These are phyloP conservation scores for Phymatocera aterrima DNA, from an alignment of 2,888 invertebrate genomes.

Conservation along the genomic window DNA sequence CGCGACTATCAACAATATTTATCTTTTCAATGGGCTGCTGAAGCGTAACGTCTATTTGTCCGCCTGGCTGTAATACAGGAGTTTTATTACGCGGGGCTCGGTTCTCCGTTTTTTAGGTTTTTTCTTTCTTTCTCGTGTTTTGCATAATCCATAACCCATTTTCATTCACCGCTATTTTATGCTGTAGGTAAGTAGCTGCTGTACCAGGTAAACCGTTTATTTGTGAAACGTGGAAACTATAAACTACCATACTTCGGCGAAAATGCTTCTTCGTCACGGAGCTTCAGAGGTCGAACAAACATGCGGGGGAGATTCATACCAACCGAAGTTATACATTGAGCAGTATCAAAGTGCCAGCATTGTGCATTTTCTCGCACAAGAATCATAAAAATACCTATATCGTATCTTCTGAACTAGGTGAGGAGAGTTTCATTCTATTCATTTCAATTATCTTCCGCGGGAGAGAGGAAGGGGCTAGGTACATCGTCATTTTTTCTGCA, in stretches of 20 bases:
- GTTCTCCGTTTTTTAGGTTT: too few relatives aligned
- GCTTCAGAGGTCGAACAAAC: too few relatives aligned
- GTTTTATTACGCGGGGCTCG: not conserved
- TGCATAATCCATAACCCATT: not conserved
- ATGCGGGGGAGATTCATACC: too few relatives aligned
- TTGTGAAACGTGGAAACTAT: too few relatives aligned
- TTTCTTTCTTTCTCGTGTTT: too few relatives aligned
- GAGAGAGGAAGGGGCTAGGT: not conserved
- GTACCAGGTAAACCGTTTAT: too few relatives aligned
- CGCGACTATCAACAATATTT: slow-evolving; percentile 19
- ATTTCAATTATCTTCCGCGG: slow-evolving; percentile 28
- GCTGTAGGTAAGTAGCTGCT: too few relatives aligned
- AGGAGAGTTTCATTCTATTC: slow-evolving; percentile 17
- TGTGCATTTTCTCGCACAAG: too few relatives aligned
- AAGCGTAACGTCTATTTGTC: not conserved
- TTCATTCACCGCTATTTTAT: not conserved
- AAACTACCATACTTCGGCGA: too few relatives aligned
- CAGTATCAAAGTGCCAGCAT: too few relatives aligned
- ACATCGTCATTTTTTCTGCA: slow-evolving; percentile 28
- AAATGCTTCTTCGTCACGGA: too few relatives aligned
- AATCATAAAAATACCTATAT: slow-evolving; percentile 36
- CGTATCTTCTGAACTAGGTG: slow-evolving; percentile 12
- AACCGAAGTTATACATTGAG: too few relatives aligned
- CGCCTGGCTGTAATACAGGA: not conserved
- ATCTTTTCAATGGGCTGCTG: not conserved